These are phyloP conservation scores for Diploscapter pachys DNA, from an alignment of 1,140 invertebrate genomes.

Conservation along the genomic window DNA sequence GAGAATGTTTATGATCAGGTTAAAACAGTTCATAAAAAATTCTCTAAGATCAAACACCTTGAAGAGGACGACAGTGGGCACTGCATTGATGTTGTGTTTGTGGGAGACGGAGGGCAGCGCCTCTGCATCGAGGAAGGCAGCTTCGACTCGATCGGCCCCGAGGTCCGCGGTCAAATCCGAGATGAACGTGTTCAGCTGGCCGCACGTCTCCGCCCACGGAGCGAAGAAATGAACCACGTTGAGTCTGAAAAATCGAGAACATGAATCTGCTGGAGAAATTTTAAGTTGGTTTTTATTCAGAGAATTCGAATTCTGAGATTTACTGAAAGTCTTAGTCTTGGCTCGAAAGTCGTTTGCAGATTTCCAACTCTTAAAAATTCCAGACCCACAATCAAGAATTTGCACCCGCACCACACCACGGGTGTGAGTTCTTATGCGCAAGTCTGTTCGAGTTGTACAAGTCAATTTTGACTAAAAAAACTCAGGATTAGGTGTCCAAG, in stretches of 20 bases:
- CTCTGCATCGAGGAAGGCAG: slow-evolving; percentile 47
- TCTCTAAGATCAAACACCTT: slow-evolving; percentile 34
- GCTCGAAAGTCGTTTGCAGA: no score
- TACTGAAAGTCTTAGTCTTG: no score
- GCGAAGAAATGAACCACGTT: not conserved
- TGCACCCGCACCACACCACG: no score
- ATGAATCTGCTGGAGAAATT: not conserved
- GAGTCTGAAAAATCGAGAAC: not conserved
- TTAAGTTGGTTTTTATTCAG: not conserved
- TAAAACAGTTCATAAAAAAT: not conserved
- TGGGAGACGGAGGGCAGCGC: slow-evolving; percentile 42
- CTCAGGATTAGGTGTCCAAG: no score
- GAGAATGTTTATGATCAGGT: not conserved
- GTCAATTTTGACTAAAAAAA: no score
- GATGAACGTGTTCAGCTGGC: no score
- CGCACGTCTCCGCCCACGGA: not conserved
- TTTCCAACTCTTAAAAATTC: no score
- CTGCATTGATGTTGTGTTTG: slow-evolving; percentile 42
- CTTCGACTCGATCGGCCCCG: not conserved
- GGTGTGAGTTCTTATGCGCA: no score
- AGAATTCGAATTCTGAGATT: no score
- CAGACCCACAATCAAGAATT: no score
- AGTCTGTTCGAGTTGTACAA: no score
- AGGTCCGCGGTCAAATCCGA: no score
- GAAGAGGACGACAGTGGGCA: slow-evolving; percentile 50